Conservation (phyloP, 1,140 invertebrate genomes). For the Caenorhabditis inopinata region DNA sequence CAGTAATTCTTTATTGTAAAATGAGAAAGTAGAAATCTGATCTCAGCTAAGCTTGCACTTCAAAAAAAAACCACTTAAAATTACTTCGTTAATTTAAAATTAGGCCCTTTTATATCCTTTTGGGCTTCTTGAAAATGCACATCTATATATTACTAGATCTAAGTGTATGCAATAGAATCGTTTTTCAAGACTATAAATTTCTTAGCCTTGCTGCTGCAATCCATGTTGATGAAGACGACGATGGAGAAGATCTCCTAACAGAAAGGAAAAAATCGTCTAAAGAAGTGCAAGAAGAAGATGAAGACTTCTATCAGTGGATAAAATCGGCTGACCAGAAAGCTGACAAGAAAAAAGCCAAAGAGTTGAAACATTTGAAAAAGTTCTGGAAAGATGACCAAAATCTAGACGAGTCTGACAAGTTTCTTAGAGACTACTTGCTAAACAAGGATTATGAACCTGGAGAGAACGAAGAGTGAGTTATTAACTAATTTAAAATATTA, state of each 20-base stretch:
- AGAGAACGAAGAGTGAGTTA: slow-evolving; percentile 69
- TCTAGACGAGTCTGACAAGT: slow-evolving; percentile 76
- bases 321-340: slow-evolving; percentile 74
- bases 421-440: slow-evolving; percentile 86
- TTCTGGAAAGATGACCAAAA: slow-evolving; percentile 67
- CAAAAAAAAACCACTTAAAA: too few species aligned
- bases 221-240: slow-evolving; percentile 68
- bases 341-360: slow-evolving; percentile 34
- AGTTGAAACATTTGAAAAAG: slow-evolving; percentile 33
- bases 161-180: too few species aligned
- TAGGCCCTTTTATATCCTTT: too few species aligned
- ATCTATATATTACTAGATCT: too few species aligned
- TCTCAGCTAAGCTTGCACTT: too few species aligned
- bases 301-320: slow-evolving; percentile 79
- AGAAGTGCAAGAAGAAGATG: slow-evolving; percentile 74
- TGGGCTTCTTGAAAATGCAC: too few species aligned
- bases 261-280: slow-evolving; percentile 73
- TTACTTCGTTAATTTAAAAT: too few species aligned
- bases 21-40: too few species aligned
- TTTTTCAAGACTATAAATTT: not conserved
- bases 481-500: not conserved
- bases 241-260: slow-evolving; percentile 69
- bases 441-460: slow-evolving; percentile 78
- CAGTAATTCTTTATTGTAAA: too few species aligned
- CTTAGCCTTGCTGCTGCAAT: slow-evolving; percentile 64